A percentile compares a stretch with the other conserved stretches of the same genome.
Conservation (phyloP, 2,113 vertebrate genomes). For the Melanerpes formicivorus region DNA sequence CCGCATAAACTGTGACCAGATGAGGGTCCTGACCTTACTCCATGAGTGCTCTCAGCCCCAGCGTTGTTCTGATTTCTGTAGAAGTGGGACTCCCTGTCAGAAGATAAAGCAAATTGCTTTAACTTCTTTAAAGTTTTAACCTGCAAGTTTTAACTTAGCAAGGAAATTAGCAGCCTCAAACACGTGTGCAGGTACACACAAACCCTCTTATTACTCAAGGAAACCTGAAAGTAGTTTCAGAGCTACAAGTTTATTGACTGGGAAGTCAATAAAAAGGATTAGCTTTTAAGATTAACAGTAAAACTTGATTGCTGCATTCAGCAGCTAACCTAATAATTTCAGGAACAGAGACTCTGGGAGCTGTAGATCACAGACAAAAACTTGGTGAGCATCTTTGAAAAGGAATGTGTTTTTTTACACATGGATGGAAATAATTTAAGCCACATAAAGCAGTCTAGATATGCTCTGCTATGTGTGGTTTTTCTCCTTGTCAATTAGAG, state of each 20-base stretch:
- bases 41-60: neutral
- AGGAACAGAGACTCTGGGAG: slow-evolving; percentile 43
- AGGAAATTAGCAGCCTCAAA: slow-evolving; percentile 41
- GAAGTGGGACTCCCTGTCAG: neutral
- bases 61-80: neutral
- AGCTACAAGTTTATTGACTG: slow-evolving; percentile 67
- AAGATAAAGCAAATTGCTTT: slow-evolving; percentile 22
- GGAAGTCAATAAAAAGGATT: slow-evolving; percentile 66
- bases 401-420: neutral
- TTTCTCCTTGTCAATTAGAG: slow-evolving; percentile 57
- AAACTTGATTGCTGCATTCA: slow-evolving; percentile 72
- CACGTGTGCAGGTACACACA: slow-evolving; percentile 33
- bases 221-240: slow-evolving; percentile 70
- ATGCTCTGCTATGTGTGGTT: slow-evolving; percentile 41
- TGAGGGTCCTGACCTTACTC: neutral
- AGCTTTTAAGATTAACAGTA: slow-evolving; percentile 54
- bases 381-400: slow-evolving; percentile 60
- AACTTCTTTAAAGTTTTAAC: slow-evolving; percentile 23
- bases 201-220: slow-evolving; percentile 30
- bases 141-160: neutral
- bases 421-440: slow-evolving; percentile 55
- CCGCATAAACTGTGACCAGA: neutral
- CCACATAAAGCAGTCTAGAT: slow-evolving; percentile 63
- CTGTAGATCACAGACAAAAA: slow-evolving; percentile 37
- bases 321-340: slow-evolving; percentile 70